These are phyloP conservation scores for Taxidea taxus DNA, from an alignment of 2,113 vertebrate genomes.

Conservation along the genomic window DNA sequence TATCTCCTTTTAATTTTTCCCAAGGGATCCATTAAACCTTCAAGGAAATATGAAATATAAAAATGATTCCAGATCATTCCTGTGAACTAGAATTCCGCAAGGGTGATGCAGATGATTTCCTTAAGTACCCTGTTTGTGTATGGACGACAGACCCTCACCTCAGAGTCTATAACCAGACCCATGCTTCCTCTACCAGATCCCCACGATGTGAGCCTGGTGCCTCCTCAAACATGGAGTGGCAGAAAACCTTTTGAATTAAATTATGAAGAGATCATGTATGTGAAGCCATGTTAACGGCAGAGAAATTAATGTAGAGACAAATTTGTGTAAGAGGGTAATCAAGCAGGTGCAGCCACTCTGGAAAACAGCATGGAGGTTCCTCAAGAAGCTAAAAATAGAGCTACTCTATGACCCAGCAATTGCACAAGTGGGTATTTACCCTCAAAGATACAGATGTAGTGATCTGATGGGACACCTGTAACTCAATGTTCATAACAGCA, in stretches of 20 bases:
- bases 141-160: too few species aligned
- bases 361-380: not conserved
- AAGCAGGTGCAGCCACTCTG: not conserved
- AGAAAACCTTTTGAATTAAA: not conserved
- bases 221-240: not conserved
- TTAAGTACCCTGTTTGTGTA: not conserved
- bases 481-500: too few species aligned
- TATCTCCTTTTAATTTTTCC: constrained; percentile 29
- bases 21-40: constrained; percentile 34
- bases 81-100: not conserved
- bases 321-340: not conserved
- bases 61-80: not conserved
- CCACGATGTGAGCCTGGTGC: not conserved
- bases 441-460: too few species aligned
- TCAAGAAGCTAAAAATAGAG: too few species aligned
- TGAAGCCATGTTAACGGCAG: not conserved
- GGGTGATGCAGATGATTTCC: not conserved
- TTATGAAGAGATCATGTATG: not conserved
- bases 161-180: not conserved
- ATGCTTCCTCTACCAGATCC: not conserved
- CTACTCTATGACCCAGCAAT: too few species aligned
- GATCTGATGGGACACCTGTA: too few species aligned
- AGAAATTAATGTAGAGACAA: not conserved
- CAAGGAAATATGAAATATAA: constrained; percentile 37
- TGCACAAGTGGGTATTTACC: too few species aligned